Conservation (phyloP, 92 coral and sea anemone genomes). For the Pocillopora meandrina region DNA sequence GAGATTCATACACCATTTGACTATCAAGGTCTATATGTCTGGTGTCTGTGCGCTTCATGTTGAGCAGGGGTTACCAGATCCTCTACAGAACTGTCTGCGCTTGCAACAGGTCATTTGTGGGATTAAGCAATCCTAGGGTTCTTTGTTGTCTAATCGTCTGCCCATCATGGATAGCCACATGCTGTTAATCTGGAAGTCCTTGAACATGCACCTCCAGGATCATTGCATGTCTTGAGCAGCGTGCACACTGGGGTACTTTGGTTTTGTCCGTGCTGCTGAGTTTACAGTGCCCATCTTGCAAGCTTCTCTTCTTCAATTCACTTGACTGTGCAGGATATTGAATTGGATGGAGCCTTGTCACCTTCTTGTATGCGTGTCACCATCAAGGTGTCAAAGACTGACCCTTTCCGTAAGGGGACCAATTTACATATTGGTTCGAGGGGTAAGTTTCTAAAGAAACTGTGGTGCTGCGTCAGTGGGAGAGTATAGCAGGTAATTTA, state of each 20-base stretch:
- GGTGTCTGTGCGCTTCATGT: too few species aligned
- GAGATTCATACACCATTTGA: too few species aligned
- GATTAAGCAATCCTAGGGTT: conserved; percentile 12
- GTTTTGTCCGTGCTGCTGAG: conserved; percentile 45
- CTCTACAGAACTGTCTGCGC: conserved; percentile 6
- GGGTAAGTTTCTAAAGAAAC: too few species aligned
- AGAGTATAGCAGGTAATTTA: too few species aligned
- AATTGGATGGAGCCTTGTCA: conserved; percentile 9
- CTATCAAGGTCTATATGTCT: too few species aligned
- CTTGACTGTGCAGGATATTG: conserved; percentile 27
- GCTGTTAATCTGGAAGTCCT: neutral
- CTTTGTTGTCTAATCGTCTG: neutral
- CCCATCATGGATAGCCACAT: conserved; percentile 20
- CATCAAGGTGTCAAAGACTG: conserved; percentile 61
- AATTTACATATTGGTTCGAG: too few species aligned
- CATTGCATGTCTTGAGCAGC: conserved; percentile 61
- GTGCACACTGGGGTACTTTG: conserved; percentile 35
- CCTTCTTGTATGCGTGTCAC: conserved; percentile 31
- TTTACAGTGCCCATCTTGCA: conserved; percentile 22
- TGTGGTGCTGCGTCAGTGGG: conserved; percentile 2
- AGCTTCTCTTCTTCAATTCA: conserved; percentile 21
- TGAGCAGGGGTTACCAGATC: neutral
- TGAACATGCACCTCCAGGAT: conserved; percentile 14
- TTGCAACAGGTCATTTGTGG: neutral
- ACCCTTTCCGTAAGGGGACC: conserved; percentile 45